Percentiles rank a stretch among this genome's conserved stretches.
Conservation (phyloP, 2,797 vertebrate species). For the Dendrocincla tyrannina region DNA sequence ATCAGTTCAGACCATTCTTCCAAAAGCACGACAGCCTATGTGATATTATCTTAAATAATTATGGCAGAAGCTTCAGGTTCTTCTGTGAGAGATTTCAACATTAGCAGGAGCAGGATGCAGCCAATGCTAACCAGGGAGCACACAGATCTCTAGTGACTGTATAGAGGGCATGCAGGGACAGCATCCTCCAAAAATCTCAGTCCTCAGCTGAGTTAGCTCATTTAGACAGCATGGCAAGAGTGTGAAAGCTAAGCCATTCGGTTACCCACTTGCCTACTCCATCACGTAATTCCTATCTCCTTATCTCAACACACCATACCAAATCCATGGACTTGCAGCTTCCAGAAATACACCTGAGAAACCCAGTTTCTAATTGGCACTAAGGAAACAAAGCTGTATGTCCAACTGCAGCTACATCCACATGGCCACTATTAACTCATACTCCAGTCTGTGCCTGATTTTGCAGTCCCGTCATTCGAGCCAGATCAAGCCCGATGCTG, state of each 20-base stretch:
- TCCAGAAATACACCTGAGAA: background rate
- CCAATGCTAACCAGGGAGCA: background rate
- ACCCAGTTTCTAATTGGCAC: background rate
- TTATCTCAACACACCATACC: background rate
- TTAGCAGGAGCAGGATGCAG: background rate
- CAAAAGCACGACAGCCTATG: background rate
- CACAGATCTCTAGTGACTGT: background rate
- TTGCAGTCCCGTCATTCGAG: background rate
- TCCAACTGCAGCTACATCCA: background rate
- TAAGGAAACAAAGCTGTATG: background rate
- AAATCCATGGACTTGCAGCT: background rate
- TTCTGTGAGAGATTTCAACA: background rate
- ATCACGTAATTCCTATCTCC: background rate
- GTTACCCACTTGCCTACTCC: background rate
- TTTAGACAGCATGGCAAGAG: background rate
- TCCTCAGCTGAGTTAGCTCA: background rate
- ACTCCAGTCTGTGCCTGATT: background rate
- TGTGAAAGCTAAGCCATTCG: background rate
- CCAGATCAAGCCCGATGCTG: background rate
- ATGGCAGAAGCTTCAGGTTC: background rate
- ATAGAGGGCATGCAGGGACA: background rate
- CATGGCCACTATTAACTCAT: rapidly evolving
- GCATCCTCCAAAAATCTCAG: background rate
- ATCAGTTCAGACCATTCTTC: background rate
- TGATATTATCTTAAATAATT: background rate